Evolutionary conservation across 2,113 vertebrate species (phyloP), one percentile per base, ranked within the genome.

Genomic region (Dipodomys ordii): DNA sequence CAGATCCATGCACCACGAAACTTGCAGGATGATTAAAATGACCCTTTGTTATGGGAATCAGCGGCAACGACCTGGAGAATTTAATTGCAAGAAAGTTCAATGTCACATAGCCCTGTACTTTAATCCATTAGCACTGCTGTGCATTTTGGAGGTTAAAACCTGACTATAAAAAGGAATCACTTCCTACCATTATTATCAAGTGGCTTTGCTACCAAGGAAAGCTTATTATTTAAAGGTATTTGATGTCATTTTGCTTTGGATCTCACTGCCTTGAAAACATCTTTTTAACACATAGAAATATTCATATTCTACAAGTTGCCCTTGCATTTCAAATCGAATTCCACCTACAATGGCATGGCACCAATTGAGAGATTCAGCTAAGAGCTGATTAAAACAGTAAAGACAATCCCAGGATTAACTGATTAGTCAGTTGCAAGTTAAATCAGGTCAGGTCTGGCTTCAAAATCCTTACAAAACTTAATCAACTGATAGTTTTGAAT

Each of bases 11-110:
- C 97, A 97, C 95, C 90, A 87, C 96, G 98, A 57, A 57, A 98
- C 97, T 94, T 96, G 57, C 88, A 95, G 81, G 92, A 98, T 98
- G 96, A 98, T 98, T 98, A 98, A 98, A 98, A 98, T 98, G 98
- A 98, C 97, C 97, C 96, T 98, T 97, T 98, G 93, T 97, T 98
- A 98, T 67, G 68, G 83, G 90, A 98, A 97, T 92, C 96, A 92
- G 97, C n/a, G 93, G 93, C 93, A 93, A 30, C 96, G 92, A 98
- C 95, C 87, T 25, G 5, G 30, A 97, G 94, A 97, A 97, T 97
- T 97, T 98, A 98, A 98, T 97, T 97, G 96, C 85, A 94, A 94
- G 84, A 86, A 98, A 97, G 96, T 97, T 98, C 97, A 98, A 94
- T 97, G 96, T 98, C 98, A 98, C 87, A 95, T 77, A 96, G 95